These are phyloP conservation scores for Diadumene lineata DNA, from an alignment of 92 coral and sea anemone species.

Conservation along the genomic window DNA sequence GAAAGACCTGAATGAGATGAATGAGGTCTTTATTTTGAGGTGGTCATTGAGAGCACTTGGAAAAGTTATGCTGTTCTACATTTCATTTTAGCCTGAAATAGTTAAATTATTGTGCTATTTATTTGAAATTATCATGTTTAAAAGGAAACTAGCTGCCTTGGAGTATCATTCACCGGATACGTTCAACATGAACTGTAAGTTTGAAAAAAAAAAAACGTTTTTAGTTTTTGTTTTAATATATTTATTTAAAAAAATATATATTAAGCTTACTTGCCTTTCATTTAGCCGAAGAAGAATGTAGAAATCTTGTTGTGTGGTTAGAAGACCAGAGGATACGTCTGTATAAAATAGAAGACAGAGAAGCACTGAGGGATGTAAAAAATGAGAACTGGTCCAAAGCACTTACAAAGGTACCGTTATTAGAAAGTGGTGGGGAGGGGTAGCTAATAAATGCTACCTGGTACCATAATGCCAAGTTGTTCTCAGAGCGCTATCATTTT, in stretches of 20 bases:
- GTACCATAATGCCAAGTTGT: background rate
- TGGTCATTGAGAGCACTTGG: too few species aligned
- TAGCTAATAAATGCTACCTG: background rate
- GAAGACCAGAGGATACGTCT: slow-evolving; percentile 90
- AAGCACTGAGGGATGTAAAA: slow-evolving; percentile 60
- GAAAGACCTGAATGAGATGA: background rate
- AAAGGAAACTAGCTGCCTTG: slow-evolving; percentile 81
- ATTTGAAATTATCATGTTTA: slow-evolving; percentile 55
- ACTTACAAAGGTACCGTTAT: slow-evolving; percentile 58
- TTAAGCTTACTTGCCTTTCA: too few species aligned
- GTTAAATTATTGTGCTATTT: background rate
- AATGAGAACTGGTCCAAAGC: slow-evolving; percentile 69
- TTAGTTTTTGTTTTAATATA: background rate
- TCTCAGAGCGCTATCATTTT: background rate
- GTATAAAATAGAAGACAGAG: slow-evolving; percentile 86
- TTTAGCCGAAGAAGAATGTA: slow-evolving; percentile 78
- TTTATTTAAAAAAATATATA: too few species aligned
- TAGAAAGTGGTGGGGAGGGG: slow-evolving; percentile 3
- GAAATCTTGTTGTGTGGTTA: slow-evolving; percentile 87
- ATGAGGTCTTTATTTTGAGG: too few species aligned
- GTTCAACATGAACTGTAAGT: slow-evolving; percentile 61
- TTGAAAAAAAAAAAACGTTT: background rate
- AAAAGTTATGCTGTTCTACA: background rate
- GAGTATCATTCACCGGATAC: slow-evolving; percentile 87
- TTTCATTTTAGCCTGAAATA: background rate